A percentile compares a stretch with the other conserved stretches of the same genome.
These are phyloP conservation scores for Achatina immaculata DNA, from an alignment of 1,140 invertebrate genomes.

Conservation along the genomic window DNA sequence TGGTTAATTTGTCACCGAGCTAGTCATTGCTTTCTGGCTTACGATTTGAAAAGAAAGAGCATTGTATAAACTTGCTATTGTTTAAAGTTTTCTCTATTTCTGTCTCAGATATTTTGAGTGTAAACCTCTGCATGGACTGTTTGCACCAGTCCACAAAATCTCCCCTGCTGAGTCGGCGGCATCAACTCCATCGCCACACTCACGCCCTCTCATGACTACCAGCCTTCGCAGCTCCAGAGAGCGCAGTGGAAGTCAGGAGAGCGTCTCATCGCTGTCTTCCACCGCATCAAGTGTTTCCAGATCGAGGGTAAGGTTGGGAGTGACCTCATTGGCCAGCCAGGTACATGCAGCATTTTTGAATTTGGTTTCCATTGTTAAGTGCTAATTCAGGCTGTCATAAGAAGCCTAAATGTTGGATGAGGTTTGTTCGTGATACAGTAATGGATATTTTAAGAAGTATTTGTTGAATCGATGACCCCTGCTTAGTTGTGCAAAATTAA, in stretches of 20 bases:
- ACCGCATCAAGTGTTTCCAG: slow-evolving; percentile 81
- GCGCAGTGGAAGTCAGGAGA: slow-evolving; percentile 79
- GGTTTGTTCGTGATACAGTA: too few species aligned
- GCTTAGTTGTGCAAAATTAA: too few species aligned
- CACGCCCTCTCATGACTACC: slow-evolving; percentile 54
- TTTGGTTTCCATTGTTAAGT: background rate
- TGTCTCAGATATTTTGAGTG: slow-evolving; percentile 91
- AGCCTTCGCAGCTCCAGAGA: slow-evolving; percentile 74
- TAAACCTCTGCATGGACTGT: slow-evolving; percentile 88
- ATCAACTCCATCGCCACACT: slow-evolving; percentile 52
- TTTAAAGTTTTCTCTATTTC: background rate
- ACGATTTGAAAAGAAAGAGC: too few species aligned
- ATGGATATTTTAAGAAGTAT: too few species aligned
- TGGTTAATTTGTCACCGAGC: too few species aligned
- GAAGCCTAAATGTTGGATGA: too few species aligned
- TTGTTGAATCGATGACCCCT: too few species aligned
- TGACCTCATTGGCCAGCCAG: slow-evolving; percentile 76
- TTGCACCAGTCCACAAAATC: slow-evolving; percentile 83
- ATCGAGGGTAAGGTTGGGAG: slow-evolving; percentile 80
- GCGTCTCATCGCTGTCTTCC: slow-evolving; percentile 85
- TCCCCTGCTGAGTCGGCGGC: slow-evolving; percentile 45
- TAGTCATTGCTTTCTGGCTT: too few species aligned
- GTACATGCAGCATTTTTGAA: slow-evolving; percentile 66
- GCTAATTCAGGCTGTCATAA: too few species aligned
- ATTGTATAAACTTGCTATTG: too few species aligned